Evolutionary conservation across 2,113 vertebrate genomes (phyloP).

Genomic region (Gyps fulvus): DNA sequence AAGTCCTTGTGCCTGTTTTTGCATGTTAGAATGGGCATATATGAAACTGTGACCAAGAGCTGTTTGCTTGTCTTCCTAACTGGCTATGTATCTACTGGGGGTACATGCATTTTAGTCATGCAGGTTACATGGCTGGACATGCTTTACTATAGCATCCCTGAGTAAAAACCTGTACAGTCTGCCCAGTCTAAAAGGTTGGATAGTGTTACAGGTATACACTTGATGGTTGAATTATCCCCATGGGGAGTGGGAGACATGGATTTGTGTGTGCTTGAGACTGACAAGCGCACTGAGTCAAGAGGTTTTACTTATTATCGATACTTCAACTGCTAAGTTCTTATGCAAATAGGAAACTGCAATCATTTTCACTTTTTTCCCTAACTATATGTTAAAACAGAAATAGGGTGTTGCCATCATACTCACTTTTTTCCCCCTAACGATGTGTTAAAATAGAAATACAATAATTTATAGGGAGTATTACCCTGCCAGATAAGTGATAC

Average conservation of each 20-base stretch:
- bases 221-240: not conserved
- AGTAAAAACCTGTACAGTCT: not conserved
- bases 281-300: not conserved
- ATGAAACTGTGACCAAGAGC: not conserved
- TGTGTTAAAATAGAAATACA: not conserved
- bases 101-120: fast-evolving
- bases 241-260: not conserved
- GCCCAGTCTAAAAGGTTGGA: not conserved
- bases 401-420: not conserved
- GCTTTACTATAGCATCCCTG: not conserved
- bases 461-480: not conserved
- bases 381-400: not conserved
- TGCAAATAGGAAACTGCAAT: not conserved
- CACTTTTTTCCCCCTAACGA: not conserved
- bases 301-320: not conserved
- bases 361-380: not conserved
- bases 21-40: not conserved
- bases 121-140: not conserved
- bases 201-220: not conserved
- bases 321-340: not conserved
- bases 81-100: not conserved
- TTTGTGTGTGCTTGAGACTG: not conserved
- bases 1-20: not conserved
- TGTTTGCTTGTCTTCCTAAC: not conserved
- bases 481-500: not conserved